Conservation (phyloP, 2,797 vertebrate genomes). For the Fundulus diaphanus region DNA sequence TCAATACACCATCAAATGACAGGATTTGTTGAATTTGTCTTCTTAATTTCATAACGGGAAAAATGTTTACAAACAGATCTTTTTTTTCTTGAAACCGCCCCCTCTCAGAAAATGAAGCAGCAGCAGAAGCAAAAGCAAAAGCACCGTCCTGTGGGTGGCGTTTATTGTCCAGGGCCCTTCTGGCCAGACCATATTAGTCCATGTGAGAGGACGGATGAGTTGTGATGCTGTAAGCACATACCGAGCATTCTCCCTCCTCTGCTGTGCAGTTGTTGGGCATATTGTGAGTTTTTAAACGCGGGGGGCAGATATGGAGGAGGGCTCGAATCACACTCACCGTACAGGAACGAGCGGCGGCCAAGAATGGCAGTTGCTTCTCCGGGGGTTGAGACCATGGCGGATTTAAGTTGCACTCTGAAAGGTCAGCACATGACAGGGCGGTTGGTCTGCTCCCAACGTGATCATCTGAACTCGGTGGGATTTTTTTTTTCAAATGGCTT, state of each 20-base stretch:
- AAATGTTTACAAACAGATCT: too few species aligned
- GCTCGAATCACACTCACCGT: slow-evolving; percentile 84
- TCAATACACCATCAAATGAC: neutral
- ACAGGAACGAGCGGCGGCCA: slow-evolving; percentile 83
- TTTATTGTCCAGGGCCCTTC: slow-evolving; percentile 58
- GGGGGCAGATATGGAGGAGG: slow-evolving; percentile 71
- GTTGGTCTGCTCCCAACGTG: slow-evolving; percentile 67
- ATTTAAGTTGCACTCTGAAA: slow-evolving; percentile 81
- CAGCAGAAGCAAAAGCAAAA: slow-evolving; percentile 21
- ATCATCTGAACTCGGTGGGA: slow-evolving; percentile 56
- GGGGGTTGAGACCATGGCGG: slow-evolving; percentile 84
- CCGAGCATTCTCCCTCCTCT: slow-evolving; percentile 88
- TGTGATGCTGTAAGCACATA: slow-evolving; percentile 87
- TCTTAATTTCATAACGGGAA: neutral
- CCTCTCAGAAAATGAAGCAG: neutral
- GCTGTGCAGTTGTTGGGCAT: slow-evolving; percentile 91
- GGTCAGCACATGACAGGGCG: slow-evolving; percentile 70
- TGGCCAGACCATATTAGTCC: slow-evolving; percentile 83
- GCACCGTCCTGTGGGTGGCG: slow-evolving; percentile 13
- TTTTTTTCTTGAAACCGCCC: neutral
- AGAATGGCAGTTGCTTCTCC: slow-evolving; percentile 90
- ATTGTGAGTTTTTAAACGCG: slow-evolving; percentile 88
- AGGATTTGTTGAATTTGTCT: neutral
- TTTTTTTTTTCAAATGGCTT: slow-evolving; percentile 18
- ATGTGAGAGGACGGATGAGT: slow-evolving; percentile 80